Percentiles rank a stretch among this genome's conserved stretches.
phyloP scores from a whole-genome alignment of 2,888 invertebrate species.

The Pasiphila rectangulata region DNA sequence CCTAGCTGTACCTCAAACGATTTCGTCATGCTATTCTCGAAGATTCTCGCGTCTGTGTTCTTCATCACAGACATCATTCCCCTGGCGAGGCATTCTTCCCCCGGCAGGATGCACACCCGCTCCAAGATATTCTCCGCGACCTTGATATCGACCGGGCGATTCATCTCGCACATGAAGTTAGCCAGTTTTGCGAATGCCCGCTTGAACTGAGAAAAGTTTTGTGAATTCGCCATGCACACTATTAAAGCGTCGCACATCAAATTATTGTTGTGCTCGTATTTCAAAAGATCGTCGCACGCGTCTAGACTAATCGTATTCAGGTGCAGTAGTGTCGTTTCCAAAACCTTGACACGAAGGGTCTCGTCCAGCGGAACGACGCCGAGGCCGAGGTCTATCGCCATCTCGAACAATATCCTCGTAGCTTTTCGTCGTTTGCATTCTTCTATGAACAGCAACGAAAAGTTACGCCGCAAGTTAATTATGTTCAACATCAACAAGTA shows the following conservation, averaged over 20 bases:
- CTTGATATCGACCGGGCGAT: constrained; percentile 40
- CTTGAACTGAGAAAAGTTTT: constrained; percentile 66
- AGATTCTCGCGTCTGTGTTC: constrained; percentile 48
- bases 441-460: constrained; percentile 44
- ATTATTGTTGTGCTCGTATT: constrained; percentile 21
- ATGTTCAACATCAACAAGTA: constrained; percentile 44
- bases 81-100: constrained; percentile 43
- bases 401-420: constrained; percentile 52
- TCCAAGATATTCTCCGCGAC: constrained; percentile 55
- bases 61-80: constrained; percentile 51
- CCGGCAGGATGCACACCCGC: constrained; percentile 58
- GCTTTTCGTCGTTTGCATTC: constrained; percentile 50
- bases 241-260: constrained; percentile 55
- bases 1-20: constrained; percentile 49
- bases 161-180: constrained; percentile 44
- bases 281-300: constrained; percentile 46
- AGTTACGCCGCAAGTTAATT: constrained; percentile 39
- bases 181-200: constrained; percentile 55
- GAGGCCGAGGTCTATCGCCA: constrained; percentile 48
- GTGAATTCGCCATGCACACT: constrained; percentile 52
- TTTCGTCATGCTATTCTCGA: constrained; percentile 42
- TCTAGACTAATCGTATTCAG: constrained; percentile 48
- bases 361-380: constrained; percentile 32
- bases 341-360: constrained; percentile 32
- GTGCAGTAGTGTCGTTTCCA: constrained; percentile 51